A percentile compares a stretch with the other conserved stretches of the same genome.
These are phyloP conservation scores for Tretioscincus oriximinensis DNA, from an alignment of 2,113 vertebrate species.

Conservation along the genomic window DNA sequence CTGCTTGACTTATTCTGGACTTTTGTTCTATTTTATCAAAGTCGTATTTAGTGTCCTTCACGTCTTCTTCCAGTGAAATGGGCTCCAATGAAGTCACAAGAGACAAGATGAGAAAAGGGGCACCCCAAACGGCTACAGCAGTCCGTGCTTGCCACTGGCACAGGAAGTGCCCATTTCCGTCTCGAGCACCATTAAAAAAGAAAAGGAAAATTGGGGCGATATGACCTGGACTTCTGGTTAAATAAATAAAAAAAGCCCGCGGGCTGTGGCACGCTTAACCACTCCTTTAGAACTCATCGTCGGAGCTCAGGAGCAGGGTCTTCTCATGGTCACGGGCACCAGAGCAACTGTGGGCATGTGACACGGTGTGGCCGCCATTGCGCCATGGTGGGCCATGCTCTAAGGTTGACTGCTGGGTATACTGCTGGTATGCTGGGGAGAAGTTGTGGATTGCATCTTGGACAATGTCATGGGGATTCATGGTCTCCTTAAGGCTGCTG, in stretches of 20 bases:
- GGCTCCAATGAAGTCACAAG: conserved; percentile 23
- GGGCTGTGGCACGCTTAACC: neutral
- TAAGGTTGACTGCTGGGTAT: conserved; percentile 92
- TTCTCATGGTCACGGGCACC: conserved; percentile 87
- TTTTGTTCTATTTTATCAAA: conserved; percentile 6
- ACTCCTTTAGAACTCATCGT: conserved; percentile 87
- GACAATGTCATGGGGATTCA: conserved; percentile 93
- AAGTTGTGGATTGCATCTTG: conserved; percentile 97
- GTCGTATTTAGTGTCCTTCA: neutral
- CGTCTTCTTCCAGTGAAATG: neutral
- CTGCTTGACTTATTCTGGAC: neutral
- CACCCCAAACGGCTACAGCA: conserved; percentile 43
- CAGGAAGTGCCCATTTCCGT: conserved; percentile 45
- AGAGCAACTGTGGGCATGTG: conserved; percentile 85
- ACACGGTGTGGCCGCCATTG: conserved; percentile 71
- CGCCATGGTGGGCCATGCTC: conserved; percentile 79
- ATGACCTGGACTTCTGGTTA: conserved; percentile 66
- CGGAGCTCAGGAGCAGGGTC: conserved; percentile 91
- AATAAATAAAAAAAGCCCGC: conserved; percentile 63
- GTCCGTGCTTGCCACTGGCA: conserved; percentile 21
- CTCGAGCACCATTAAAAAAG: conserved; percentile 58
- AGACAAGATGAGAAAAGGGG: neutral
- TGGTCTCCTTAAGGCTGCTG: conserved; percentile 96
- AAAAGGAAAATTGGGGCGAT: conserved; percentile 19
- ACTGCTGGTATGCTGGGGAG: conserved; percentile 96